Conservation (phyloP, 1,140 invertebrate species). For the Lamellibrachia luymesi region DNA sequence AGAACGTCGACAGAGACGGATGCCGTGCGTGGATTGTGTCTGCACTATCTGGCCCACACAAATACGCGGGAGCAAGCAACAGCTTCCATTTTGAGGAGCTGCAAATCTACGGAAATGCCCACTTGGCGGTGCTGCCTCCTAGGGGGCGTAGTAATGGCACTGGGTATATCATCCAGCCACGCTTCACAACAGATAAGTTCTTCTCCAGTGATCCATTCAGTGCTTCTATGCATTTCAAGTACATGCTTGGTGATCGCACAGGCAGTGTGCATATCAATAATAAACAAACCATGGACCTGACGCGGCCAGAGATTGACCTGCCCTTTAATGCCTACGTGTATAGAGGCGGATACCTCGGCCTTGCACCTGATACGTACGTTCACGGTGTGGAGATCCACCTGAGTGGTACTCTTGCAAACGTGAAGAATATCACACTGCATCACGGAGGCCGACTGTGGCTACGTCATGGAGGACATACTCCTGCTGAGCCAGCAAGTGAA, state of each 20-base stretch:
- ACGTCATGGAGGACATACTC: conserved; percentile 41
- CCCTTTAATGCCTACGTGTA: conserved; percentile 44
- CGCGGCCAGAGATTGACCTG: conserved; percentile 41
- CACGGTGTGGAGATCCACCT: conserved; percentile 46
- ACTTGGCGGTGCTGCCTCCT: conserved; percentile 38
- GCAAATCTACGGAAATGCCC: conserved; percentile 45
- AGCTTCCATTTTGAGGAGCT: conserved; percentile 43
- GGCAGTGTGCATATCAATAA: conserved; percentile 40
- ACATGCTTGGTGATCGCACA: conserved; percentile 46
- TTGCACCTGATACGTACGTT: conserved; percentile 41
- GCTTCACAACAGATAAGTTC: background rate
- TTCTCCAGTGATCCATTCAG: conserved; percentile 25
- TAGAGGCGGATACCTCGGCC: conserved; percentile 36
- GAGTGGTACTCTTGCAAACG: conserved; percentile 38
- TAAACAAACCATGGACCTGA: conserved; percentile 38
- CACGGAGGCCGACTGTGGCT: conserved; percentile 46
- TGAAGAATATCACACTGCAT: conserved; percentile 41
- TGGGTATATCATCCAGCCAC: conserved; percentile 5
- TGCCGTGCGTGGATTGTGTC: conserved; percentile 45
- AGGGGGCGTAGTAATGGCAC: conserved; percentile 11
- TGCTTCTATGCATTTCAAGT: conserved; percentile 43
- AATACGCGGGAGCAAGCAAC: conserved; percentile 32
- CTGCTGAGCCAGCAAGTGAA: conserved; percentile 28
- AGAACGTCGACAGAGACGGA: conserved; percentile 34
- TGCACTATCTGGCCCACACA: conserved; percentile 36